Percentiles rank a stretch among this genome's conserved stretches.
These are phyloP conservation scores for Coleophora flavipennella DNA, from an alignment of 2,888 invertebrate genomes.

Conservation along the genomic window DNA sequence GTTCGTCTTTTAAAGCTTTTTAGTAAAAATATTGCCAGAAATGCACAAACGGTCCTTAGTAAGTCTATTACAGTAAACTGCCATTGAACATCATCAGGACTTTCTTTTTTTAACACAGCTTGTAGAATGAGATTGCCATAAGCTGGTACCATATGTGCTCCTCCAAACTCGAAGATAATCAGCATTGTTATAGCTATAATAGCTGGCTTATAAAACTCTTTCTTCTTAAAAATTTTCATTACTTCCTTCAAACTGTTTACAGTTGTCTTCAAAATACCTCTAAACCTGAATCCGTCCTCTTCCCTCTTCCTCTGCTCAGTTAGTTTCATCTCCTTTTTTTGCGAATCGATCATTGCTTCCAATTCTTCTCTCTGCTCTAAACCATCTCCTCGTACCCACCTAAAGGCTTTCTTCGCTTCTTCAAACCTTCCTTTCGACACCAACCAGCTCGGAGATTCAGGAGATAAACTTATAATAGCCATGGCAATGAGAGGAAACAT, in stretches of 20 bases:
- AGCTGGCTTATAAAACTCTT: constrained; percentile 60
- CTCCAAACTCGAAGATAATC: constrained; percentile 62
- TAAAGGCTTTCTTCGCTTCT: constrained; percentile 73
- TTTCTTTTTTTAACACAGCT: constrained; percentile 45
- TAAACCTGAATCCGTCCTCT: constrained; percentile 26
- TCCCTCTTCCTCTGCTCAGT: constrained; percentile 30
- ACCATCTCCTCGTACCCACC: constrained; percentile 72
- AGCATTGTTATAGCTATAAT: constrained; percentile 61
- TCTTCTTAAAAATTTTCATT: constrained; percentile 56
- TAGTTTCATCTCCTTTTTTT: constrained; percentile 36
- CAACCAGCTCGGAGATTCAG: constrained; percentile 80
- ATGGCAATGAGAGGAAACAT: constrained; percentile 63
- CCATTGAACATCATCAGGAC: constrained; percentile 50
- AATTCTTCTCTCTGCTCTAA: constrained; percentile 53
- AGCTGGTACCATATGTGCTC: constrained; percentile 62
- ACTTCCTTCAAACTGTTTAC: constrained; percentile 38
- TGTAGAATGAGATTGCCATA: constrained; percentile 59
- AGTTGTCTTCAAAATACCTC: constrained; percentile 33
- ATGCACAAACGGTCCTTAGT: constrained; percentile 75
- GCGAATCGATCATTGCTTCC: constrained; percentile 51
- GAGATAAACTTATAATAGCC: constrained; percentile 57
- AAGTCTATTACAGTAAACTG: constrained; percentile 78
- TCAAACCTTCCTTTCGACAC: constrained; percentile 70
- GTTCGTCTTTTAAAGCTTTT: constrained; percentile 52
- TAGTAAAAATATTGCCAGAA: constrained; percentile 63